These are phyloP conservation scores for Ceriagrion tenellum DNA, from an alignment of 2,888 invertebrate genomes.

Conservation along the genomic window DNA sequence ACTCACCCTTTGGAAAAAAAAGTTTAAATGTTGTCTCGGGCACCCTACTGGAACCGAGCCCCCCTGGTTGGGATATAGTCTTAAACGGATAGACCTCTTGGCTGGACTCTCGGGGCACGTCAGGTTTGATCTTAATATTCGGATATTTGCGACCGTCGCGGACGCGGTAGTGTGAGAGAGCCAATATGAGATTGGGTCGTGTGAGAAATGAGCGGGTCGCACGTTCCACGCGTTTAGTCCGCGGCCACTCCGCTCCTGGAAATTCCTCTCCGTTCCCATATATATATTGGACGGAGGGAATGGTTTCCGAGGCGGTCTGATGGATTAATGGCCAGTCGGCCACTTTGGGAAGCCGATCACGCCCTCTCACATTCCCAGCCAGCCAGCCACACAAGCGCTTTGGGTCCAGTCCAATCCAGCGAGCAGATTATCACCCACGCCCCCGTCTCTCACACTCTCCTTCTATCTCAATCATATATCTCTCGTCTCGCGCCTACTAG, in stretches of 20 bases:
- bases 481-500: neutral
- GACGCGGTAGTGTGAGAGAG: no score
- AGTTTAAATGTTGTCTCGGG: no score
- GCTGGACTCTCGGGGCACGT: no score
- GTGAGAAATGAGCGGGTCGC: neutral
- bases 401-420: neutral
- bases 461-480: neutral
- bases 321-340: neutral
- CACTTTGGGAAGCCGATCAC: neutral
- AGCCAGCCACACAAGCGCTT: neutral
- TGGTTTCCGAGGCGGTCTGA: no score
- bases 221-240: neutral
- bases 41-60: no score
- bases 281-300: neutral
- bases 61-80: no score
- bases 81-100: no score
- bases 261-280: neutral
- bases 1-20: no score
- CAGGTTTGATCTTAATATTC: no score
- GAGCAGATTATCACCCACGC: neutral
- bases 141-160: neutral
- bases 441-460: neutral
- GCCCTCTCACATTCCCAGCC: neutral
- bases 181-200: neutral
- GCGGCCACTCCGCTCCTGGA: neutral